Evolutionary conservation across 2,797 vertebrate species (phyloP).

Genomic region (Hippopotamyrus pictus): DNA sequence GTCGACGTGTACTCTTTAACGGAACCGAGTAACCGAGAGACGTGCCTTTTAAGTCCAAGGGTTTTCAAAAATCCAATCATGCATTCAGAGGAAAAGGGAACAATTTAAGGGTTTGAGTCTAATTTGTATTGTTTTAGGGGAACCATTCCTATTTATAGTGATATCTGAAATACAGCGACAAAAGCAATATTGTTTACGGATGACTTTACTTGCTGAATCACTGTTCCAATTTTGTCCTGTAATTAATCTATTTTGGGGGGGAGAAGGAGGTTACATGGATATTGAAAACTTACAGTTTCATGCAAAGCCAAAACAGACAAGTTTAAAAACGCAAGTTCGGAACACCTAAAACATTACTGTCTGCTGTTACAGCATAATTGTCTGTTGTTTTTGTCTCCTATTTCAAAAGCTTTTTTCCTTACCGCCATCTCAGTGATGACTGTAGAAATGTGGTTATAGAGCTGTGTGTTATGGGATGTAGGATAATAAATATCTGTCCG

Average conservation of each 20-base stretch:
- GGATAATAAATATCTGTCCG: neutral
- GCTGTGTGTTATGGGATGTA: neutral
- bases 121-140: neutral
- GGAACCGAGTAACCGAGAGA: neutral
- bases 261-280: neutral
- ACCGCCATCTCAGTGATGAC: neutral
- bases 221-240: neutral
- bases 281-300: neutral
- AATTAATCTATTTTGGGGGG: neutral
- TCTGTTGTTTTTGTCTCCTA: neutral
- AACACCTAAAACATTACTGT: neutral
- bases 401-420: neutral
- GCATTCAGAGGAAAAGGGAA: constrained; percentile 3
- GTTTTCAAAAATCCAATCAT: neutral
- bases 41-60: neutral
- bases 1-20: neutral
- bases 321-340: neutral
- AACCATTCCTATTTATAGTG: neutral
- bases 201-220: constrained; percentile 1
- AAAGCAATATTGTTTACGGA: neutral
- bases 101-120: neutral
- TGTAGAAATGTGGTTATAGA: neutral
- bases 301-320: neutral
- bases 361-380: neutral
- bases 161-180: neutral